Base-by-base conservation (phyloP, 2,113 vertebrate genomes). In the Boulengeromyrus knoepffleri region DNA sequence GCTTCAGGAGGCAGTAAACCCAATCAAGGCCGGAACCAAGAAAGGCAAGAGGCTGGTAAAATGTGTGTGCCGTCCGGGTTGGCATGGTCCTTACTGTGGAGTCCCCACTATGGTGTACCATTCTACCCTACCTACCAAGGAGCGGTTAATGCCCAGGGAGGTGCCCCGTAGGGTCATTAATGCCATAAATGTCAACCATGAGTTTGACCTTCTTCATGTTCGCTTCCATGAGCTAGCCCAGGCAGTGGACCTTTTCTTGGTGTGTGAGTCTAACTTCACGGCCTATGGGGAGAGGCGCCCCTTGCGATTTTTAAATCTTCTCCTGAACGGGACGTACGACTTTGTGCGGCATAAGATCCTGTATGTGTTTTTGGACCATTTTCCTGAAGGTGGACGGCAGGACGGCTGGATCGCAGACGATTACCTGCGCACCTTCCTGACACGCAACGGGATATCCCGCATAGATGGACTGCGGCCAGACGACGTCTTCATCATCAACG, bases 371-470 rank as follows among this genome's bases (percentile, higher is more conserved):
- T 96, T 99, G 89, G 96, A 99, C 95, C 99, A 99, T 94, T 99
- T 99, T 52, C 99, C 99, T 0, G 97, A 95, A 0, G 99, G 99
- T 0, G 99, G 99, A 1, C 97, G 98, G 56, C 98, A 99, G 95
- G 98, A 99, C 0, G 99, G 99, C 90, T 99, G 99, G 99, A 99
- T 99, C 12, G 98, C 98, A 0, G 99, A 99, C 0, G 98, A 99
- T 94, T 99, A 99, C 92, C 94, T 99, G 93, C 97, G 99, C 49
- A 99, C 99, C 47, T 99, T 97, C 91, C 96, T 99, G 88, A 99
- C 98, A 0, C 96, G 92, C 21, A 96, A 99, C 0, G 98, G 99
- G 17, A 91, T 99, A 92, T 93, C 97, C 21, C 96, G 99, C 1
- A 93, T 99, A 90, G 93, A 89, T 66, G 97, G 98, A 50, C 66